Base-by-base conservation (phyloP, 2,113 vertebrate genomes). In the Sciurus niger region DNA sequence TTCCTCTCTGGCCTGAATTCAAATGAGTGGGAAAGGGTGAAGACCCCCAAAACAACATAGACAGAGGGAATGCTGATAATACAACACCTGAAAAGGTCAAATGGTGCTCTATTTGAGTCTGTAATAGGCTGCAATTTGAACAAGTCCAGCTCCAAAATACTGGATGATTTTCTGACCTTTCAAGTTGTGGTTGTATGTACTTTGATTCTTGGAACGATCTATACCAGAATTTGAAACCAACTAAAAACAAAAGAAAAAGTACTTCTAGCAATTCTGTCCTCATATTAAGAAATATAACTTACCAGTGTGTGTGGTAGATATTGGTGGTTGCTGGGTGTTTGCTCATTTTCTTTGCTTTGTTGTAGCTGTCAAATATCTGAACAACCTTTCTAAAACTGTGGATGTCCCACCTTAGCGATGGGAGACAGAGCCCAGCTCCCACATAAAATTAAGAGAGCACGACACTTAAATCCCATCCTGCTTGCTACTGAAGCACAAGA, bases 121-220 rank as follows among this genome's bases (percentile, higher is more conserved):
- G 46, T 48, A 95, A 93, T 68, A 84, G 97, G 87, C 89, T 96
- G 84, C 34, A 51, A 93, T 96, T 94, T 97, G 91, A 98, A 96
- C 97, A 98, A 94, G 46, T 43, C 89, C 43, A 89, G 83, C 80
- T 86, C 65, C 94, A 91, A 98, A 97, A 97, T 98, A 93, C 90
- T 65, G 37, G 93, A 88, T 67, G 93, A 85, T 97, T 97, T 95
- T 84, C 96, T 97, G 97, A 98, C 96, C 98, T 98, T 98, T 97
- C 98, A 93, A 97, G 95, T 40, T 97, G 77, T 93, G 46, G 65
- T 37, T 94, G 25, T 48, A 97, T 97, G 92, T 43, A 72, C 95
- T 98, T 96, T 90, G 65, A 78, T 97, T 97, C 91, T 98, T 94
- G 30, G 65, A 79, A 84, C 76, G 93, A 25, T 78, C 95, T 80